Evolutionary conservation across 1,140 invertebrate genomes (phyloP), one percentile per base, ranked within the genome.

Genomic region (Subanguina moxae): DNA sequence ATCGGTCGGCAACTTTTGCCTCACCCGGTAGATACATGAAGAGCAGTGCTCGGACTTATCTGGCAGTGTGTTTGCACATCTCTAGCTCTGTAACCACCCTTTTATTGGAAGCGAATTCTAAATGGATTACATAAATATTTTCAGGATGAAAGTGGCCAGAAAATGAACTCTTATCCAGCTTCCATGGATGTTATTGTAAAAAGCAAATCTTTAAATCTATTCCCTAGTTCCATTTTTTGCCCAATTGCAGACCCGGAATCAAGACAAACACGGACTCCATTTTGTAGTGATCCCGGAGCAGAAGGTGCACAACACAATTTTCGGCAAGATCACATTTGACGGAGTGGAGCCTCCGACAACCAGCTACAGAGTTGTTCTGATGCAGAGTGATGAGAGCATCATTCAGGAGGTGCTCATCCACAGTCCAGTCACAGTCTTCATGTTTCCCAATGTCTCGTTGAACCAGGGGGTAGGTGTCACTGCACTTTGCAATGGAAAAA

Each of bases 61-160:
- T n/a, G n/a, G n/a, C n/a, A n/a, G n/a, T n/a, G n/a, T n/a, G n/a
- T n/a, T n/a, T n/a, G n/a, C n/a, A n/a, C n/a, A n/a, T n/a, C n/a
- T n/a, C n/a, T n/a, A n/a, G n/a, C n/a, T n/a, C n/a, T n/a, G n/a
- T n/a, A n/a, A n/a, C n/a, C n/a, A n/a, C n/a, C n/a, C n/a, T n/a
- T n/a, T n/a, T n/a, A n/a, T n/a, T n/a, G n/a, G n/a, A n/a, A n/a
- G n/a, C n/a, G n/a, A n/a, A n/a, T 45, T 45, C 11, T 45, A 13
- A n/a, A 45, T 45, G n/a, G n/a, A 13, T 45, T 45, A 45, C n/a
- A 45, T 13, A 11, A 11, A 45, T 25, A 21, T 21, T 52, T 90
- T 19, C 66, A 68, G 25, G 57, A 59, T 8, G 43, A 38, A 48
- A 67, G 71, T 42, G 78, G 80, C 17, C 46, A 66, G 25, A 56